A percentile compares a stretch with the other conserved stretches of the same genome.
Evolutionary conservation across 2,888 invertebrate species (phyloP).

Genomic region (Apodemia duryi): DNA sequence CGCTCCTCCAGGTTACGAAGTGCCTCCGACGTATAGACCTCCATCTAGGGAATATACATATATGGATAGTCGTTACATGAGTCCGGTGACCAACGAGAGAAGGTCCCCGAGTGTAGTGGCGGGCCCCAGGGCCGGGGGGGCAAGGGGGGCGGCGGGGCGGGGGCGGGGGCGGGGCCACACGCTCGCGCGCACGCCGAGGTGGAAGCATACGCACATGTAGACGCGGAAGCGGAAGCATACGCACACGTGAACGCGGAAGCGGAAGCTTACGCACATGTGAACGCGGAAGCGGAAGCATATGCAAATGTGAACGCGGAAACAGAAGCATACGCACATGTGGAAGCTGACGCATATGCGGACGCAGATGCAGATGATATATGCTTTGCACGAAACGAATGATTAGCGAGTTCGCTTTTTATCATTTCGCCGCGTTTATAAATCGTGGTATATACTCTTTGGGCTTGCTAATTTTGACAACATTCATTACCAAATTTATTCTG

Average conservation of each 20-base stretch:
- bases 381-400: constrained; percentile 3
- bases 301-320: too few species aligned
- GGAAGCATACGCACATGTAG: constrained; percentile 22
- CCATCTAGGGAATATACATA: constrained; percentile 79
- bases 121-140: constrained; percentile 67
- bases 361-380: background rate
- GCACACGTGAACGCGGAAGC: background rate
- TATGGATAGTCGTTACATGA: constrained; percentile 77
- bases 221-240: background rate
- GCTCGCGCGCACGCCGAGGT: too few species aligned
- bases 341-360: background rate
- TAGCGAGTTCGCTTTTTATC: background rate
- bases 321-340: constrained; percentile 21
- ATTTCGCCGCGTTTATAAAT: background rate
- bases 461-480: background rate
- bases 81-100: constrained; percentile 81
- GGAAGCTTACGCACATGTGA: too few species aligned
- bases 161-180: too few species aligned
- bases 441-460: background rate
- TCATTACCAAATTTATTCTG: background rate
- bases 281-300: too few species aligned
- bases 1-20: constrained; percentile 79
- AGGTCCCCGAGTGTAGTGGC: constrained; percentile 81
- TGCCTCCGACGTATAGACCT: constrained; percentile 82
- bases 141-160: constrained; percentile 14